Conservation (phyloP, 2,888 invertebrate genomes). For the Gortyna flavago region DNA sequence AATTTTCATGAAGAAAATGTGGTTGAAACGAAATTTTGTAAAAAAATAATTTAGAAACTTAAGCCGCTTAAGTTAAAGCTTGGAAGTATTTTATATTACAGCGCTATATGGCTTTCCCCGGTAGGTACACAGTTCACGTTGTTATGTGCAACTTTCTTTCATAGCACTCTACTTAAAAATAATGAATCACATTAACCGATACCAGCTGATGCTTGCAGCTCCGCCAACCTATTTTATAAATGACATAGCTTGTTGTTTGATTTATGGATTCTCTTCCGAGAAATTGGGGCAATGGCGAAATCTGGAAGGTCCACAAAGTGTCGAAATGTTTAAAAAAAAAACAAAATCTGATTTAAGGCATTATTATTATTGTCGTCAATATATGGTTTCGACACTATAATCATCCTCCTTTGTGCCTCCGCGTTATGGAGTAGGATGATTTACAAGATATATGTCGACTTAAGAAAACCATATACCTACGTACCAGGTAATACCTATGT, state of each 20-base stretch:
- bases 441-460: background rate
- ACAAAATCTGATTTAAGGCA: too few species aligned
- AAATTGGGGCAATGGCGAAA: background rate
- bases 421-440: background rate
- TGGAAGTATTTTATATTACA: slow-evolving; percentile 34
- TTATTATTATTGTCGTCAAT: background rate
- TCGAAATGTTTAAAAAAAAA: background rate
- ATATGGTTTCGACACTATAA: background rate
- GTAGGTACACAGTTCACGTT: slow-evolving; percentile 28
- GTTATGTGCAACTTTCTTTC: slow-evolving; percentile 56
- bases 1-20: background rate
- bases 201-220: slow-evolving; percentile 3
- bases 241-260: background rate
- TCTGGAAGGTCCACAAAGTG: background rate
- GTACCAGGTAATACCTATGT: background rate
- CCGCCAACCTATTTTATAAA: slow-evolving; percentile 10
- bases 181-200: slow-evolving; percentile 16
- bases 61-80: slow-evolving; percentile 8
- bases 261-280: background rate
- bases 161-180: slow-evolving; percentile 21
- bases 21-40: background rate
- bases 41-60: slow-evolving; percentile 15
- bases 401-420: background rate
- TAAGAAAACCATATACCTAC: too few species aligned
- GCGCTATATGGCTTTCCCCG: slow-evolving; percentile 40